phyloP scores from a whole-genome alignment of 2,797 vertebrate genomes.

The Microcaecilia unicolor region DNA sequence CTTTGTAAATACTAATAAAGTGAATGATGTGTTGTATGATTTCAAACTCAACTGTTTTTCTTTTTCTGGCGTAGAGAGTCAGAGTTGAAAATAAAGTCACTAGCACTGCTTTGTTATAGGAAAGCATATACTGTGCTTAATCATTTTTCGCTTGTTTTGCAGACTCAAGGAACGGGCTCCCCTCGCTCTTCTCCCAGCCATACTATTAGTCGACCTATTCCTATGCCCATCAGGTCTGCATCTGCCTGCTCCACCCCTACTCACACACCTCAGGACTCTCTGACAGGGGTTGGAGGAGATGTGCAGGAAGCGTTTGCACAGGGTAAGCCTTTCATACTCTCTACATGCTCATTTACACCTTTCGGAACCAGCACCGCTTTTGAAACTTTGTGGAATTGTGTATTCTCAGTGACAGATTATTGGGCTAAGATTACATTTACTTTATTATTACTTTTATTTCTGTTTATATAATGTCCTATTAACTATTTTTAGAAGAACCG shows the following conservation, averaged over 20 bases:
- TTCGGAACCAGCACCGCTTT: too few species aligned
- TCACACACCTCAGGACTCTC: constrained; percentile 92
- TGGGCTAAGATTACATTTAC: too few species aligned
- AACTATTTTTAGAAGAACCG: too few species aligned
- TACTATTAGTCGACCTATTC: constrained; percentile 82
- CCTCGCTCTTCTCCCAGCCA: constrained; percentile 93
- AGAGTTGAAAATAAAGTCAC: not conserved
- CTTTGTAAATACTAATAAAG: too few species aligned
- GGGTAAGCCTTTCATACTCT: constrained; percentile 59
- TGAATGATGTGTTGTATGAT: not conserved
- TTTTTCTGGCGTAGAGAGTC: not conserved
- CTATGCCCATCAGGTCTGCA: constrained; percentile 84
- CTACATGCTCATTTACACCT: too few species aligned
- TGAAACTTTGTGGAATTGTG: too few species aligned
- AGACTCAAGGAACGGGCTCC: constrained; percentile 91
- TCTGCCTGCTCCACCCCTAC: constrained; percentile 84
- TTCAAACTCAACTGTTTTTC: constrained; percentile 4
- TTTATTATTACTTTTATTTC: too few species aligned
- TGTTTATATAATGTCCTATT: too few species aligned
- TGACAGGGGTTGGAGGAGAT: constrained; percentile 92
- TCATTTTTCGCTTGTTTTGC: constrained; percentile 35
- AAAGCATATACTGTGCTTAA: constrained; percentile 27
- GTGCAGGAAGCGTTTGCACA: constrained; percentile 96
- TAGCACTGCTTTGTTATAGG: not conserved
- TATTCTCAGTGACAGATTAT: too few species aligned